Percentiles rank a stretch among this genome's conserved stretches.
Conservation (phyloP, 2,797 vertebrate species). For the Allobates femoralis region DNA sequence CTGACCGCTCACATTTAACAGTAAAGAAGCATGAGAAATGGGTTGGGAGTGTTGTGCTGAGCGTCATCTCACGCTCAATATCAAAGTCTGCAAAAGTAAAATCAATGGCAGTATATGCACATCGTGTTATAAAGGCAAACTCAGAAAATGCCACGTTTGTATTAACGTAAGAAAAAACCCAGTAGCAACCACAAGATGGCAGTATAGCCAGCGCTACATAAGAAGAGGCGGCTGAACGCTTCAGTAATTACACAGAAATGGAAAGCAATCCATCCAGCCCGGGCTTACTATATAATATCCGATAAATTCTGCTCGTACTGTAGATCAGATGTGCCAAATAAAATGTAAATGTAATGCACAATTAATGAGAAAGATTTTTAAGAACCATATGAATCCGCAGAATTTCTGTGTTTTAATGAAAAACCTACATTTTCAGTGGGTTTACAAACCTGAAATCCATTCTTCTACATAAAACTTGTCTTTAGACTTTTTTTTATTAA, state of each 20-base stretch:
- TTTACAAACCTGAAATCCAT: neutral
- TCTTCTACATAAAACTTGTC: neutral
- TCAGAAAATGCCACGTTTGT: neutral
- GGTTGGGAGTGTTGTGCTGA: neutral
- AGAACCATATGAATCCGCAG: neutral
- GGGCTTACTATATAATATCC: neutral
- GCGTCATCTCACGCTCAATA: neutral
- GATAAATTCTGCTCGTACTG: neutral
- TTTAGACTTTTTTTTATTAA: neutral
- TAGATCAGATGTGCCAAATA: neutral
- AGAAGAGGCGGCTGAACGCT: neutral
- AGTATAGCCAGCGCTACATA: constrained; percentile 25
- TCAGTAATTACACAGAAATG: neutral
- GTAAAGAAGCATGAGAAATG: neutral
- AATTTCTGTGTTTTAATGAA: neutral
- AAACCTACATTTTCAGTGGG: neutral
- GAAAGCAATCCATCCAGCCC: neutral
- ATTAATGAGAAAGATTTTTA: neutral
- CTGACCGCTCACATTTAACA: neutral
- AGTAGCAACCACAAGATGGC: constrained; percentile 21
- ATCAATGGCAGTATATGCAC: neutral
- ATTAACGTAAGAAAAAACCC: neutral
- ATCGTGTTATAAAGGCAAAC: neutral
- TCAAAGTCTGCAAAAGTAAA: neutral
- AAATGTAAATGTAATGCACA: no score